Evolutionary conservation across 2,888 invertebrate genomes (phyloP).

Genomic region (Leptopilina myrica): DNA sequence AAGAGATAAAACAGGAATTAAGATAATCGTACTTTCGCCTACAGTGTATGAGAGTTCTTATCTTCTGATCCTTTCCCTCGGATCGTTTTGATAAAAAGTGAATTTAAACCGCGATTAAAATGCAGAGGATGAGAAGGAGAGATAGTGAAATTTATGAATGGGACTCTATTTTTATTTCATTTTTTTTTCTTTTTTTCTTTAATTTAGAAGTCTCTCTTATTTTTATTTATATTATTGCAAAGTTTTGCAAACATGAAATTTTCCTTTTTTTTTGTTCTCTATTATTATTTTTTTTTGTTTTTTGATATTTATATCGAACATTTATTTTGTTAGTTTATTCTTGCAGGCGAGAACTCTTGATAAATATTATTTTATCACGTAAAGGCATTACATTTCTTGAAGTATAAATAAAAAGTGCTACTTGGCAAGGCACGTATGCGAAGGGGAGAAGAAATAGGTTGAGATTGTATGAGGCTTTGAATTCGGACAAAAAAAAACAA

Average conservation of each 20-base stretch:
- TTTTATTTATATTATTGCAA: neutral
- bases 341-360: neutral
- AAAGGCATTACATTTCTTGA: neutral
- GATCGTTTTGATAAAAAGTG: conserved; percentile 9
- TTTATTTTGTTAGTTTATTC: neutral
- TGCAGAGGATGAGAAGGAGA: conserved; percentile 11
- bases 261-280: neutral
- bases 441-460: neutral
- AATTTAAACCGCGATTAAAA: conserved; percentile 12
- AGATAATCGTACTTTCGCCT: conserved; percentile 15
- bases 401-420: conserved; percentile 11
- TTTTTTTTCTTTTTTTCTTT: neutral
- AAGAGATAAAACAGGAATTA: too few species aligned
- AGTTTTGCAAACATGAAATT: neutral
- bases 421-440: neutral
- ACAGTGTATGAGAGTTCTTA: conserved; percentile 6
- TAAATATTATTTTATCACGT: neutral
- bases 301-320: neutral
- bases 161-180: neutral
- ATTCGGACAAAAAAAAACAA: neutral
- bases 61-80: conserved; percentile 4
- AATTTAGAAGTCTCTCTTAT: neutral
- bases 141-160: conserved; percentile 17
- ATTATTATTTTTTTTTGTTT: neutral
- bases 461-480: neutral